Evolutionary conservation across 1,140 invertebrate genomes (phyloP).

Genomic region (Pseudobourletiella spinata): DNA sequence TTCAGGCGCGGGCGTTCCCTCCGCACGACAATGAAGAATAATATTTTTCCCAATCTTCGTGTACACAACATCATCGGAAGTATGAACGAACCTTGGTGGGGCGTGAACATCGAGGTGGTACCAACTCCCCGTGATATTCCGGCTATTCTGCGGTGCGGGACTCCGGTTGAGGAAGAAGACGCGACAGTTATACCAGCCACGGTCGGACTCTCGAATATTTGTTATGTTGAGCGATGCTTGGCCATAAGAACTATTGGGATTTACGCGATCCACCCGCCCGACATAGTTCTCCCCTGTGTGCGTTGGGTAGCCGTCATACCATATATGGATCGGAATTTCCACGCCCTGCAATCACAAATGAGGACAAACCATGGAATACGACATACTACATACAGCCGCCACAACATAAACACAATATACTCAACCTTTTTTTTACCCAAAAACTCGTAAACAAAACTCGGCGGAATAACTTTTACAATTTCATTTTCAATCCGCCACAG

Average conservation of each 20-base stretch:
- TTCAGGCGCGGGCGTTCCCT: conserved; percentile 81
- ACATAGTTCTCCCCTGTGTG: conserved; percentile 87
- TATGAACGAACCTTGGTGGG: conserved; percentile 84
- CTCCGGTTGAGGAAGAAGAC: conserved; percentile 90
- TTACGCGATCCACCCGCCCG: conserved; percentile 76
- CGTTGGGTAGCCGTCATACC: conserved; percentile 92
- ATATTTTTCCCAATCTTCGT: conserved; percentile 91
- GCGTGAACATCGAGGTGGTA: conserved; percentile 85
- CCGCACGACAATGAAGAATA: conserved; percentile 62
- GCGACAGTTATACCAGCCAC: conserved; percentile 96
- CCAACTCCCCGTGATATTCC: conserved; percentile 63
- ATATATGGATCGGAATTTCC: conserved; percentile 92
- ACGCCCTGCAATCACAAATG: conserved; percentile 74
- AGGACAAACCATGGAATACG: too few species aligned
- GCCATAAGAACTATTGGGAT: conserved; percentile 56
- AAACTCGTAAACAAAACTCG: too few species aligned
- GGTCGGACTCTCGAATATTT: conserved; percentile 80
- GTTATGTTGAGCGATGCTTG: conserved; percentile 88
- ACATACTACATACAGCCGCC: too few species aligned
- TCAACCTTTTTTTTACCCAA: too few species aligned
- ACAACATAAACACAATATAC: conserved; percentile 14
- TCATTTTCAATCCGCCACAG: too few species aligned
- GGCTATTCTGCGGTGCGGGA: conserved; percentile 74
- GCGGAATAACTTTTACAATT: too few species aligned
- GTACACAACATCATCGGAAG: conserved; percentile 86